phyloP scores from a whole-genome alignment of 2,113 vertebrate species.

The zebrafish (Danio rerio) region DNA sequence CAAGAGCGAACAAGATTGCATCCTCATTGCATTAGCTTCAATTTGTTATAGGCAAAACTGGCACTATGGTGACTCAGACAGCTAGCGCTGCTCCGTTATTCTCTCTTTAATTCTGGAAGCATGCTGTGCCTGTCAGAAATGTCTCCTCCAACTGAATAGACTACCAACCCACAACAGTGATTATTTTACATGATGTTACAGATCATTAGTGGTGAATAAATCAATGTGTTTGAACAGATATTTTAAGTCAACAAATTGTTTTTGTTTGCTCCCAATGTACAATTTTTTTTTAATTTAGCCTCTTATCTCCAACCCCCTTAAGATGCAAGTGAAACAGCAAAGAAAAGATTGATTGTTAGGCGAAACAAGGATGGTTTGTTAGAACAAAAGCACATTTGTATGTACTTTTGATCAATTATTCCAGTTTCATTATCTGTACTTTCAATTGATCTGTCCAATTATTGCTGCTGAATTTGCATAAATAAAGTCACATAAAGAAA shows the following conservation, averaged over 20 bases:
- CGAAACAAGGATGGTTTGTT: no score
- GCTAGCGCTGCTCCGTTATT: conserved; percentile 3
- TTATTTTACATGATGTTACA: background rate
- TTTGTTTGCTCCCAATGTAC: background rate
- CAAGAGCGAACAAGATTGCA: background rate
- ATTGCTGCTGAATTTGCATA: no score
- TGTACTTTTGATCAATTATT: no score
- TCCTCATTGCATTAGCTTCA: conserved; percentile 40
- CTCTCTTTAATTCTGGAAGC: conserved; percentile 27
- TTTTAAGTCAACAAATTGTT: background rate
- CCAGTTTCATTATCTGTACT: no score
- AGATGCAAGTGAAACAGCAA: no score
- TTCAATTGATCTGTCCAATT: no score
- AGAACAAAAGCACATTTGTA: no score
- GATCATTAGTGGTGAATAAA: background rate
- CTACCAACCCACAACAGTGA: background rate
- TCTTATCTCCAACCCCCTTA: no score
- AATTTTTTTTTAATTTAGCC: no score
- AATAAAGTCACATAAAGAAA: no score
- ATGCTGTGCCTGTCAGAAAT: background rate
- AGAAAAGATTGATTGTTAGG: no score
- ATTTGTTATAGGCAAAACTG: conserved; percentile 33
- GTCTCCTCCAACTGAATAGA: conserved; percentile 10
- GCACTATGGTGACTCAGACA: conserved; percentile 10
- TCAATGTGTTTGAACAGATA: background rate